phyloP scores from a whole-genome alignment of 2,797 vertebrate genomes.

The Galagoides demidoff region DNA sequence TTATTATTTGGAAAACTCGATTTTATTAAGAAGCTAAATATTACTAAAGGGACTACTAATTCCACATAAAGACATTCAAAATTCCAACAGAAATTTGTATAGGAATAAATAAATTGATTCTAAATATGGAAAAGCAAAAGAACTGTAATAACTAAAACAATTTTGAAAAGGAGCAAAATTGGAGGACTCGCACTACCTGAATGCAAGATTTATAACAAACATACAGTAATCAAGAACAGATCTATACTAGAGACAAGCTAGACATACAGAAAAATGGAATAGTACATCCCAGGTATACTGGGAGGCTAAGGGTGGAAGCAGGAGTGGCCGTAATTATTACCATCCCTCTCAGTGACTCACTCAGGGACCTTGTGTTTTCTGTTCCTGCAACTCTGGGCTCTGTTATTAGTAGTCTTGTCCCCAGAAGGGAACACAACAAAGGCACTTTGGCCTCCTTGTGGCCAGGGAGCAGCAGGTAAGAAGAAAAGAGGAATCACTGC shows the following conservation, averaged over 20 bases:
- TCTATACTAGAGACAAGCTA: background rate
- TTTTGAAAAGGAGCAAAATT: slow-evolving; percentile 22
- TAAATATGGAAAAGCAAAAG: slow-evolving; percentile 25
- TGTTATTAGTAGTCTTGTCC: background rate
- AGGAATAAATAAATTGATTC: slow-evolving; percentile 25
- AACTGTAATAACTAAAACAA: background rate
- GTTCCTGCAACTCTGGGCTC: background rate
- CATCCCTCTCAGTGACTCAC: background rate
- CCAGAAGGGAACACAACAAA: background rate
- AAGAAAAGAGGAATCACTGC: background rate
- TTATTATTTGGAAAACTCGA: slow-evolving; percentile 22
- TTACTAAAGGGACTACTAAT: background rate
- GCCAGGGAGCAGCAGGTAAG: background rate
- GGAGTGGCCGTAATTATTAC: background rate
- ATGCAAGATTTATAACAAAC: background rate
- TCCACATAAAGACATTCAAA: slow-evolving; percentile 22
- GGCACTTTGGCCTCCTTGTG: background rate
- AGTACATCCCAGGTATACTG: too few relatives aligned
- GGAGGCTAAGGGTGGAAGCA: background rate
- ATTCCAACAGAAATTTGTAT: background rate
- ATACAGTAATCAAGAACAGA: background rate
- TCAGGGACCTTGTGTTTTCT: background rate
- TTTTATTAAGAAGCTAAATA: slow-evolving; percentile 48
- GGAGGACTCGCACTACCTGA: background rate
- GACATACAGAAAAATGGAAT: background rate